Percentiles rank a stretch among this genome's conserved stretches.
These are phyloP conservation scores for Otolemur garnettii DNA, from an alignment of 2,113 vertebrate species.

Conservation along the genomic window DNA sequence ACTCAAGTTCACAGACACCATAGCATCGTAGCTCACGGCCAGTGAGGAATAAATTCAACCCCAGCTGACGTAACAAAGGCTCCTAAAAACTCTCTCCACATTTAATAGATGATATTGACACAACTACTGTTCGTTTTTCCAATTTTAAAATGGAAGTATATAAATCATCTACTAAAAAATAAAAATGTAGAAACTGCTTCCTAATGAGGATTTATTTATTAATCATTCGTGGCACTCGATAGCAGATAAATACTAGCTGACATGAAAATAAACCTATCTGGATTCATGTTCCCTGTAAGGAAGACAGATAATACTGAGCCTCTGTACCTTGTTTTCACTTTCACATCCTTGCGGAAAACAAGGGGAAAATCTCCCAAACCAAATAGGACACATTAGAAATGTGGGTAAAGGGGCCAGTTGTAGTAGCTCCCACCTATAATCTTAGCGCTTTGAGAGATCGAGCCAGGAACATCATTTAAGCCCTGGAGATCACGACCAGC, in stretches of 20 bases:
- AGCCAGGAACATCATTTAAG: too few species aligned
- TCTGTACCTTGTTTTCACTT: background rate
- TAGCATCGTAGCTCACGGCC: background rate
- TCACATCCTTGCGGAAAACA: conserved; percentile 10
- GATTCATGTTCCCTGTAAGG: background rate
- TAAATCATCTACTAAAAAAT: conserved; percentile 7
- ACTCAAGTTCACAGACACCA: background rate
- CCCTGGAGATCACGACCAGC: too few species aligned
- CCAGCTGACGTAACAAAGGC: background rate
- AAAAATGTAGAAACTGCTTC: background rate
- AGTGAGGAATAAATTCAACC: conserved; percentile 40
- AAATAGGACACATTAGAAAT: conserved; percentile 13
- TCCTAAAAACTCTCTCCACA: background rate
- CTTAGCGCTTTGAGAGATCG: too few species aligned
- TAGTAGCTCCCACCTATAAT: too few species aligned
- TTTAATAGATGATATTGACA: conserved; percentile 9
- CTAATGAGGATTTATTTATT: background rate
- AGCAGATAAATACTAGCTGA: background rate
- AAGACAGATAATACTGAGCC: background rate
- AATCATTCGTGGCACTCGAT: background rate
- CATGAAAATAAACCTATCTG: background rate
- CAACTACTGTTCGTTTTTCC: background rate
- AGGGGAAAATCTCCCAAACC: conserved; percentile 21
- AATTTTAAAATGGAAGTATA: conserved; percentile 40
- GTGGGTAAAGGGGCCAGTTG: background rate